Percentiles rank a stretch among this genome's conserved stretches.
Conservation (phyloP, 2,113 vertebrate genomes). For the Brienomyrus longianalis region DNA sequence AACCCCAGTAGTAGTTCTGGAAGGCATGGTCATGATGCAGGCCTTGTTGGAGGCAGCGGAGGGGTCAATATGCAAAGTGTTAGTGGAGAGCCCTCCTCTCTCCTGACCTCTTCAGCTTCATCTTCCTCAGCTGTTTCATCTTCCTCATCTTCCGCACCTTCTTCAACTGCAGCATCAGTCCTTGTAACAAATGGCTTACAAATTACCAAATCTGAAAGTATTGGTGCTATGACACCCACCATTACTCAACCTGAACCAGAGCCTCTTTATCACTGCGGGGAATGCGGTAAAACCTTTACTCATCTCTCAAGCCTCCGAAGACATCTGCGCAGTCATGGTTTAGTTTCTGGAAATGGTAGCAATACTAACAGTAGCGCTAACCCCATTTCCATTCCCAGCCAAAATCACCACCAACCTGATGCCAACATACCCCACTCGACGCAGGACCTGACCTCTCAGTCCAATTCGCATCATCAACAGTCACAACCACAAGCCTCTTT, state of each 20-base stretch:
- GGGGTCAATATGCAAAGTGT: constrained; percentile 50
- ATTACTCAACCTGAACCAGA: constrained; percentile 55
- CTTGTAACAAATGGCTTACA: constrained; percentile 65
- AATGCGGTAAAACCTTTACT: constrained; percentile 69
- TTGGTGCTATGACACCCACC: constrained; percentile 54
- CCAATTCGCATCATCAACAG: constrained; percentile 23
- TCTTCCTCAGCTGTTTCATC: constrained; percentile 64
- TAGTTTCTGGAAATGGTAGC: constrained; percentile 63
- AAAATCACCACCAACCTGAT: constrained; percentile 59
- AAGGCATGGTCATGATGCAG: constrained; percentile 56
- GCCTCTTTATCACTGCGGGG: constrained; percentile 62
- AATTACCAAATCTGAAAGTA: constrained; percentile 60
- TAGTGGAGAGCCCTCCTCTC: constrained; percentile 59
- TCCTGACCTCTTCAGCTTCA: constrained; percentile 59
- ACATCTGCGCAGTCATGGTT: constrained; percentile 69
- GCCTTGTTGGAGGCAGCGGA: constrained; percentile 59
- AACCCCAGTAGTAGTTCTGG: constrained; percentile 51
- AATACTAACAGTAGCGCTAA: constrained; percentile 49
- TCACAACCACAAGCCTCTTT: neutral
- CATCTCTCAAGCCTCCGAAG: constrained; percentile 70
- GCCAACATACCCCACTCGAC: constrained; percentile 64
- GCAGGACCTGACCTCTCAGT: constrained; percentile 51
- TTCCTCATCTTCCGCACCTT: constrained; percentile 63
- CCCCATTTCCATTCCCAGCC: constrained; percentile 59
- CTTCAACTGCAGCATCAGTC: constrained; percentile 64